Evolutionary conservation across 2,113 vertebrate species (phyloP).

Genomic region (Vireo altiloquus): DNA sequence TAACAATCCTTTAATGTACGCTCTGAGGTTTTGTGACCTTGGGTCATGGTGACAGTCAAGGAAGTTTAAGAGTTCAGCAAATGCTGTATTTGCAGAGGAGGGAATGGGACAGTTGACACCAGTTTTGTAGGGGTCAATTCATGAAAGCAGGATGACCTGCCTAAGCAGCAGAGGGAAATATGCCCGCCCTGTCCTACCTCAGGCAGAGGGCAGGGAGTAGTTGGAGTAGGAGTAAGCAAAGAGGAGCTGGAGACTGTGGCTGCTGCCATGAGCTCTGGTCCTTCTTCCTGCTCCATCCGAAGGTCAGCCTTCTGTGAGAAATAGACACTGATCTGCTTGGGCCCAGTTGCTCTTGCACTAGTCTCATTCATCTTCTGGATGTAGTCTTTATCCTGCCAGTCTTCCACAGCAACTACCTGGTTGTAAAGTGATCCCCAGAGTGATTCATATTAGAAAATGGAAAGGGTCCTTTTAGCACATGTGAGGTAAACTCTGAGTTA

Average conservation of each 20-base stretch:
- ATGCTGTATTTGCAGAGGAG: background rate
- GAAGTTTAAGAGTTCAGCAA: slow-evolving; percentile 17
- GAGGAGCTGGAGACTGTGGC: background rate
- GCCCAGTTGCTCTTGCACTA: background rate
- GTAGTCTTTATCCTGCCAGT: background rate
- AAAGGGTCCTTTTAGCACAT: background rate
- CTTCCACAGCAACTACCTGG: background rate
- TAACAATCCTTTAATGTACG: background rate
- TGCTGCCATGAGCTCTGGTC: background rate
- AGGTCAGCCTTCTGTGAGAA: background rate
- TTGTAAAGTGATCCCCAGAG: background rate
- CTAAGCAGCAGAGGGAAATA: background rate
- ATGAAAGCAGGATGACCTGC: background rate
- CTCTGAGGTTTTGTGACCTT: background rate
- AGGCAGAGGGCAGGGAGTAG: background rate
- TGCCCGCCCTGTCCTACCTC: background rate
- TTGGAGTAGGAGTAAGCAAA: background rate
- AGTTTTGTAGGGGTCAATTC: background rate
- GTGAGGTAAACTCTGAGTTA: background rate
- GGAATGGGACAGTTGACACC: background rate
- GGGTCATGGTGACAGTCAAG: background rate
- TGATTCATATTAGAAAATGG: background rate
- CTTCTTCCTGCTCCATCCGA: background rate
- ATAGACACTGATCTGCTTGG: background rate
- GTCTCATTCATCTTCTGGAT: background rate